Base-by-base conservation (phyloP, 53 echinoderm and acorn worm species). In the Paracentrotus lividus region DNA sequence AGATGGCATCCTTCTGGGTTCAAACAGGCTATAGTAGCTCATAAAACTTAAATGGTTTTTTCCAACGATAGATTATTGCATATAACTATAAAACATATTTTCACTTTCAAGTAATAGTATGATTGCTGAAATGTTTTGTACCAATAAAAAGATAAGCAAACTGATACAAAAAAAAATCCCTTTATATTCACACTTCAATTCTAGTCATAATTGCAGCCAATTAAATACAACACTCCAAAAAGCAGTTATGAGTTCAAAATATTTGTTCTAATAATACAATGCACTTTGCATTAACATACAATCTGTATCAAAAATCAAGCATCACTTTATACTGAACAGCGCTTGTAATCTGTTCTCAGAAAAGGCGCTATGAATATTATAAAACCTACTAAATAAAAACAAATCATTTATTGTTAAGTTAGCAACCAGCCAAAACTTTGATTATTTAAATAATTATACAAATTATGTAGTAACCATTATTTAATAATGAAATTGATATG, bases 241-340 rank as follows among this genome's bases (percentile, higher is more conserved):
- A 72, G 72, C 38, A 72, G 40, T 18, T 72, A 64, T 31, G 9
- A 64, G 6, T 26, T 64, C 40, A 5, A 72, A 13, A 64, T 6
- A 72, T 40, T 3, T 72, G 72, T 72, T 18, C 40, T 40, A 5
- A 27, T 72, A 72, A 72, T 38, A 72, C 15, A 38, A 72, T 16
- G 38, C 38, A 72, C 36, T 72, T 40, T 72, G 72, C 72, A 72
- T 72, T n/a, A 72, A 72, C 36, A 36, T 40, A 72, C 40, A 72
- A 72, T 72, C n/a, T 34, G 40, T 72, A 72, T 72, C 31, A 72
- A 67, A n/a, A 72, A 72, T 40, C 72, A 72, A 72, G 36, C 18
- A 69, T 20, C 18, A 20, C 8, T 67, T 20, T 72, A 36, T 20
- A 72, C 64, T 64, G 26, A 12, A n/a, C n/a, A n/a, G n/a, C n/a